Evolutionary conservation across 2,113 vertebrate genomes (phyloP).

Genomic region (Romanogobio albipinnatus): DNA sequence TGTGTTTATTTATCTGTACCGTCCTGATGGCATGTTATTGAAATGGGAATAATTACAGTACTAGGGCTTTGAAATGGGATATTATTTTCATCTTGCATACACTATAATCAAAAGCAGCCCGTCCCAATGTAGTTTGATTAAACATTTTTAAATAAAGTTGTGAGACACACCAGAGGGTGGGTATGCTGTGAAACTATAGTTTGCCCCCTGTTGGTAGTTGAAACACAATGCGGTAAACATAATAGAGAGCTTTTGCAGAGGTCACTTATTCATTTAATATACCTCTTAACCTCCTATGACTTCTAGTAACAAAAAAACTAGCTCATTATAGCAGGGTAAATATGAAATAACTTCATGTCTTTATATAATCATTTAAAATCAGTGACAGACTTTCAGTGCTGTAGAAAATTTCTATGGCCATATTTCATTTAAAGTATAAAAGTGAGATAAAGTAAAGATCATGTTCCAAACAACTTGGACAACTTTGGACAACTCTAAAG

Average conservation of each 20-base stretch:
- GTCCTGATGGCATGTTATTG: conserved; percentile 23
- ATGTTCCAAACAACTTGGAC: too few relatives aligned
- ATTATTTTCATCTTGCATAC: conserved; percentile 44
- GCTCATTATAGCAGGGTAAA: neutral
- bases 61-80: conserved; percentile 30
- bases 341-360: neutral
- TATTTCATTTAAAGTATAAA: too few relatives aligned
- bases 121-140: conserved; percentile 39
- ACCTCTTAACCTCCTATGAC: conserved; percentile 4
- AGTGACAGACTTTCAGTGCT: neutral
- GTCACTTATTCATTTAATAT: neutral
- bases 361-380: neutral
- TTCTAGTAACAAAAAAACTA: neutral
- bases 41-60: conserved; percentile 46
- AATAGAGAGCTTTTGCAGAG: neutral
- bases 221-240: conserved; percentile 30
- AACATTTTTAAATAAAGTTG: conserved; percentile 54
- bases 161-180: conserved; percentile 50
- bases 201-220: conserved; percentile 73
- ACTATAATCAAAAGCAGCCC: conserved; percentile 45
- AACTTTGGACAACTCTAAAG: too few relatives aligned
- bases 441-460: too few relatives aligned
- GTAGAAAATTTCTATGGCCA: neutral
- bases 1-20: conserved; percentile 44
- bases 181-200: conserved; percentile 62